Evolutionary conservation across 2,797 vertebrate species (phyloP).

Genomic region (Mastacembelus armatus): DNA sequence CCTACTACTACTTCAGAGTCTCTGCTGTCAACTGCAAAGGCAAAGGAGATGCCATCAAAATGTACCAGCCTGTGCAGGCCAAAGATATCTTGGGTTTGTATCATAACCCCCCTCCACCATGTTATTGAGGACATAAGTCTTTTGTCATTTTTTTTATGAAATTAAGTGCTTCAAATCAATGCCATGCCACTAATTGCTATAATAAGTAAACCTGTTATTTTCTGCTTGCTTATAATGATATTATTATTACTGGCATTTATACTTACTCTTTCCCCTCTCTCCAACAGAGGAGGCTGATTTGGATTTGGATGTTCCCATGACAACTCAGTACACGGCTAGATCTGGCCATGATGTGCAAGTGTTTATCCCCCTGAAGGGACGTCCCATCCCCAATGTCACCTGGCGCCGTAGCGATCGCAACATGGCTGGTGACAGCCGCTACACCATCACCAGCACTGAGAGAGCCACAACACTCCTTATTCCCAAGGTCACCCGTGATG

Average conservation of each 20-base stretch:
- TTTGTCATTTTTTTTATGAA: neutral
- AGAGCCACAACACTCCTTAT: slow-evolving; percentile 91
- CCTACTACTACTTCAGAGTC: slow-evolving; percentile 94
- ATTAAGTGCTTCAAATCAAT: too few relatives aligned
- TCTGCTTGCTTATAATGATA: neutral
- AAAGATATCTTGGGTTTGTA: slow-evolving; percentile 97
- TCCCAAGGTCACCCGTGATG: slow-evolving; percentile 92
- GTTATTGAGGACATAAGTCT: neutral
- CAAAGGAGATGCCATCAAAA: slow-evolving; percentile 93
- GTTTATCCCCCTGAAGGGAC: slow-evolving; percentile 94
- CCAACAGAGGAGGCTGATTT: slow-evolving; percentile 96
- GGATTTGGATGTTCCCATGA: slow-evolving; percentile 93
- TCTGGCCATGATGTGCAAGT: slow-evolving; percentile 92
- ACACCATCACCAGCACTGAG: slow-evolving; percentile 91
- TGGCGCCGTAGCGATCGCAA: slow-evolving; percentile 96
- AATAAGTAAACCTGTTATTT: neutral
- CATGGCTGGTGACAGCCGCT: slow-evolving; percentile 89
- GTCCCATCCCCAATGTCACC: slow-evolving; percentile 92
- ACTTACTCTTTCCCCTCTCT: neutral
- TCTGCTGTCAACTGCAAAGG: slow-evolving; percentile 93
- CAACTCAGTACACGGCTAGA: slow-evolving; percentile 91
- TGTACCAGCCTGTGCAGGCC: slow-evolving; percentile 93
- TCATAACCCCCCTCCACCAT: slow-evolving; percentile 20
- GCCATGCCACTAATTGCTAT: neutral
- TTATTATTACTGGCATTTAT: neutral